Conservation (phyloP, 30 jellyfish, hydroid and myxozoan genomes). For the Aurelia sp. region DNA sequence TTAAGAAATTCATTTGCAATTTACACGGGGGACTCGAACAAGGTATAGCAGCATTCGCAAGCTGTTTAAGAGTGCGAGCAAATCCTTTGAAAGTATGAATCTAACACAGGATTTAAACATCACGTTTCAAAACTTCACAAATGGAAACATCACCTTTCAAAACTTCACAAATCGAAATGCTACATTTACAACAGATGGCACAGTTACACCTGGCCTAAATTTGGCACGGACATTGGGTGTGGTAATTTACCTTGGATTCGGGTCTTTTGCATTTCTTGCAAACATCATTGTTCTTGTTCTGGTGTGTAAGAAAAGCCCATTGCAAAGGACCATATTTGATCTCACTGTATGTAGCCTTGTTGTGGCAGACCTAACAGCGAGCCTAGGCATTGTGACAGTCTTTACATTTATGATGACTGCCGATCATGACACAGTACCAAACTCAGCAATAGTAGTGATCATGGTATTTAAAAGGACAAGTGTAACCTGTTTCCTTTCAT, state of each 20-base stretch:
- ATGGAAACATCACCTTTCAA: too few relatives aligned
- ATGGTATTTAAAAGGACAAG: neutral
- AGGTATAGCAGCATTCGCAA: too few relatives aligned
- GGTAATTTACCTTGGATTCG: constrained; percentile 14
- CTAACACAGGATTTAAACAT: too few relatives aligned
- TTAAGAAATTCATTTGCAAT: too few relatives aligned
- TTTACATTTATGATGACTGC: neutral
- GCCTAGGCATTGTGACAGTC: constrained; percentile 16
- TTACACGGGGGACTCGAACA: too few relatives aligned
- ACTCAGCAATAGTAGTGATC: neutral
- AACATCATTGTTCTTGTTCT: constrained; percentile 27
- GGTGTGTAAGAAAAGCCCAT: constrained; percentile 3
- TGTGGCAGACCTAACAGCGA: constrained; percentile 18
- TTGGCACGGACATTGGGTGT: neutral
- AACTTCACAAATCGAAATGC: too few relatives aligned
- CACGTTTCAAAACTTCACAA: too few relatives aligned
- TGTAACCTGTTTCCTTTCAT: constrained; percentile 30
- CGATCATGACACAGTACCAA: neutral
- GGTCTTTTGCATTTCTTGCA: constrained; percentile 30
- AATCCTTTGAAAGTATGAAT: too few relatives aligned
- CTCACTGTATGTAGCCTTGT: constrained; percentile 57
- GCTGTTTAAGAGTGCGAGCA: too few relatives aligned
- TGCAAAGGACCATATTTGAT: constrained; percentile 27
- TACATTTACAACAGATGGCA: neutral
- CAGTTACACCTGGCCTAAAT: neutral